Conservation (phyloP, 2,888 invertebrate species). For the Polydrusus cervinus region DNA sequence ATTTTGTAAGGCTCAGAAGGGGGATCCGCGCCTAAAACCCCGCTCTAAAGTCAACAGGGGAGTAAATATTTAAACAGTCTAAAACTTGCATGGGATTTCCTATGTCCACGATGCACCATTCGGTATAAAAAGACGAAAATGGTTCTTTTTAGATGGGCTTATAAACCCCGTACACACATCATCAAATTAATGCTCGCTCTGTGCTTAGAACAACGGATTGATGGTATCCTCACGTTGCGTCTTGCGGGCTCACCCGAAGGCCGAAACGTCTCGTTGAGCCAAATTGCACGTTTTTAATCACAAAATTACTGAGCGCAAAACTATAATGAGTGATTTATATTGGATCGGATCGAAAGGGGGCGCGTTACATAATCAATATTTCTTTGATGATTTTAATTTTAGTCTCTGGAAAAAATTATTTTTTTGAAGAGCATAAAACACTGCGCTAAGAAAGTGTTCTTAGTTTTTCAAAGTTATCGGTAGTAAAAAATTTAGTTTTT, state of each 20-base stretch:
- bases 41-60: no score
- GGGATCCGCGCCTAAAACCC: no score
- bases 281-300: slow-evolving; percentile 53
- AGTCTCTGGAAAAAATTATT: no score
- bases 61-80: no score
- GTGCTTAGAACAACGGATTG: slow-evolving; percentile 20
- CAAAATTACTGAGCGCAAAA: slow-evolving; percentile 44
- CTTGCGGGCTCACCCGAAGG: slow-evolving; percentile 38
- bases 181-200: slow-evolving; percentile 2
- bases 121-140: no score
- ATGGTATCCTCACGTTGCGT: slow-evolving; percentile 46
- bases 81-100: no score
- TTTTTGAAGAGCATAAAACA: no score
- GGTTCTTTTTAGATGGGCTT: not conserved
- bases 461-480: no score
- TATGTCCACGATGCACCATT: no score
- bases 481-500: no score
- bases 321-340: slow-evolving; percentile 55
- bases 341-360: slow-evolving; percentile 49
- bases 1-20: no score
- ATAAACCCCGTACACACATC: slow-evolving; percentile 5
- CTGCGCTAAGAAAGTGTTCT: no score
- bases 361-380: slow-evolving; percentile 18
- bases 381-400: slow-evolving; percentile 15
- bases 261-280: slow-evolving; percentile 39